Conservation (phyloP, 2,797 vertebrate species). For the Onychomys torridus region DNA sequence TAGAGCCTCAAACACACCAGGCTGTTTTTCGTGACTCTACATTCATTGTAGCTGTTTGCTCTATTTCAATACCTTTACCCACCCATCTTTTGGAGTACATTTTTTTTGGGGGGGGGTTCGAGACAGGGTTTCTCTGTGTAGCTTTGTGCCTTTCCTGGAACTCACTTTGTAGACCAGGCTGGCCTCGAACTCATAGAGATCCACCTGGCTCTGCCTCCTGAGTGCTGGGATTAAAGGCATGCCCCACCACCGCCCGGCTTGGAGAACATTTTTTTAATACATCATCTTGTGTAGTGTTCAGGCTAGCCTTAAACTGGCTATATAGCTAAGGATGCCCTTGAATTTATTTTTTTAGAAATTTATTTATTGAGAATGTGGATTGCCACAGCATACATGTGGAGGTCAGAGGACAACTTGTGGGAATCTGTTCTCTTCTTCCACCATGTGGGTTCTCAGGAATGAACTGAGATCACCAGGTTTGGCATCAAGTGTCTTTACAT, state of each 20-base stretch:
- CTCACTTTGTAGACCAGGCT: too few relatives aligned
- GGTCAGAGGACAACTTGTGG: not conserved
- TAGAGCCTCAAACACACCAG: slow-evolving; percentile 8
- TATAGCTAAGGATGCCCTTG: not conserved
- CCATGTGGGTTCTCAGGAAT: not conserved
- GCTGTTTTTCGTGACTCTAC: not conserved
- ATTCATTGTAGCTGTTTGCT: not conserved
- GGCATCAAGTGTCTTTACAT: not conserved
- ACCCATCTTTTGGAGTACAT: not conserved
- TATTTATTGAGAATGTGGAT: not conserved
- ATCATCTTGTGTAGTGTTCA: not conserved
- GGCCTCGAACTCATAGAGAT: too few relatives aligned
- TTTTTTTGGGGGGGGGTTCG: too few relatives aligned
- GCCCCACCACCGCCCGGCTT: too few relatives aligned
- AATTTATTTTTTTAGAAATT: not conserved
- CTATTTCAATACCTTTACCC: slow-evolving; percentile 18
- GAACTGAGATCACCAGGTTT: not conserved
- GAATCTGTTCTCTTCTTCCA: not conserved
- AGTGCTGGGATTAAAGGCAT: too few relatives aligned
- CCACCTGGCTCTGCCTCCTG: too few relatives aligned
- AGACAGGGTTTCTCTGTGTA: too few relatives aligned
- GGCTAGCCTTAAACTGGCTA: not conserved
- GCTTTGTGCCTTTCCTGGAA: too few relatives aligned
- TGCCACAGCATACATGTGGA: too few relatives aligned
- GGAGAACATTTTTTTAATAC: not conserved